Evolutionary conservation across 2,113 vertebrate species (phyloP).

Genomic region (Dasypus novemcinctus): DNA sequence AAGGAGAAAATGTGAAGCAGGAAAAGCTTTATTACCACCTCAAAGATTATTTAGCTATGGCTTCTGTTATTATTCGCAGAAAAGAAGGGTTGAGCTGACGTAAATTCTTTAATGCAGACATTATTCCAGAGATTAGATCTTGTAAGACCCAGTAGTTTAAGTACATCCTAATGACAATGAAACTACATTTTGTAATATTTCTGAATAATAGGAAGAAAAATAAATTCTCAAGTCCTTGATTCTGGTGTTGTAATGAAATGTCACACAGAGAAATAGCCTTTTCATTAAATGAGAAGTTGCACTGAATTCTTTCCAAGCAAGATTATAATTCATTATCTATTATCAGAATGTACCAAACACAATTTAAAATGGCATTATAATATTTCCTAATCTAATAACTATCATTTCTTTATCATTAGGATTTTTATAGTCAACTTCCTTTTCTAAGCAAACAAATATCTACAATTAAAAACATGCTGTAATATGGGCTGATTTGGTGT

Average conservation of each 20-base stretch:
- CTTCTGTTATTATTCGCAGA: slow-evolving; percentile 57
- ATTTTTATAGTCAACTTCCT: slow-evolving; percentile 53
- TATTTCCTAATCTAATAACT: slow-evolving; percentile 63
- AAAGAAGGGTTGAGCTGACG: slow-evolving; percentile 56
- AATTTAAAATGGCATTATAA: slow-evolving; percentile 55
- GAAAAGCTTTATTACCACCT: slow-evolving; percentile 54
- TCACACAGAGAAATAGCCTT: slow-evolving; percentile 71
- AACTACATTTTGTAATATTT: slow-evolving; percentile 69
- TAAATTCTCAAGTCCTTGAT: slow-evolving; percentile 67
- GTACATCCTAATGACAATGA: slow-evolving; percentile 70
- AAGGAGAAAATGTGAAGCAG: slow-evolving; percentile 38
- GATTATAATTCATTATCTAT: slow-evolving; percentile 64
- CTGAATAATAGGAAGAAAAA: slow-evolving; percentile 69
- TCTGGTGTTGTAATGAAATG: slow-evolving; percentile 70
- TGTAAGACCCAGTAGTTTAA: slow-evolving; percentile 63
- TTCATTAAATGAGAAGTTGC: slow-evolving; percentile 61
- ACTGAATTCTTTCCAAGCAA: slow-evolving; percentile 48
- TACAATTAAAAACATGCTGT: slow-evolving; percentile 25
- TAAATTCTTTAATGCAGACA: slow-evolving; percentile 62
- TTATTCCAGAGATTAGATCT: slow-evolving; percentile 71
- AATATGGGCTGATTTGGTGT: not conserved
- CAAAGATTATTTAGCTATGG: slow-evolving; percentile 54
- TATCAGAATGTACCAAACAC: slow-evolving; percentile 51
- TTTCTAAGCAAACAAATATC: slow-evolving; percentile 47
- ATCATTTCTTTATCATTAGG: slow-evolving; percentile 59